Evolutionary conservation across 2,888 invertebrate species (phyloP).

Genomic region (Aleiodes leptofemur): DNA sequence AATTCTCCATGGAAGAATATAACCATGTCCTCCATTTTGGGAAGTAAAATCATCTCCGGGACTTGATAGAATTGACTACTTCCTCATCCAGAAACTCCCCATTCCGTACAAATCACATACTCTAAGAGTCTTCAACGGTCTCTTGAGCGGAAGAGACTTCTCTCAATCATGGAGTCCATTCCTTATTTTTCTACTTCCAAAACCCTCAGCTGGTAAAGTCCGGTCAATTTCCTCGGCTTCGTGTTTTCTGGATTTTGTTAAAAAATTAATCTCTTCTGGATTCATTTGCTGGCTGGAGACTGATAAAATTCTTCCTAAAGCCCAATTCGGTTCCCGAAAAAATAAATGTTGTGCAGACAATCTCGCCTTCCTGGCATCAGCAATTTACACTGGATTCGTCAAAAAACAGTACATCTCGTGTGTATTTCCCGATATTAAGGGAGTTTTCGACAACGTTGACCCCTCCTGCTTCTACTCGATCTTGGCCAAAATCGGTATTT

Average conservation of each 20-base stretch:
- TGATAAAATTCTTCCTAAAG: background rate
- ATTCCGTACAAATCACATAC: too few species aligned
- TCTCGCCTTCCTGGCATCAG: conserved; percentile 27
- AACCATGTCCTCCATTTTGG: background rate
- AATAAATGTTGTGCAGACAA: conserved; percentile 36
- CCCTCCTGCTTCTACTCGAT: conserved; percentile 5
- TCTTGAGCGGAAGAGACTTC: too few species aligned
- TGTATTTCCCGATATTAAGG: conserved; percentile 30
- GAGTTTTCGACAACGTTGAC: conserved; percentile 40
- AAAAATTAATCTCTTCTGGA: conserved; percentile 27
- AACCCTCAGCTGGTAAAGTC: too few species aligned
- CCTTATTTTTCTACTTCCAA: too few species aligned
- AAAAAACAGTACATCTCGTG: conserved; percentile 8
- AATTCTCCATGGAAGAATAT: background rate
- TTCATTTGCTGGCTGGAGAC: conserved; percentile 32
- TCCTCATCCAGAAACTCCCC: too few species aligned
- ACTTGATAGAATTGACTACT: too few species aligned
- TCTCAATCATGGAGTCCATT: too few species aligned
- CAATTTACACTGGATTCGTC: conserved; percentile 30
- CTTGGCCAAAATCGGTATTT: background rate
- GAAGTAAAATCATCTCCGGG: background rate
- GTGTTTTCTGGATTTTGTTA: conserved; percentile 30
- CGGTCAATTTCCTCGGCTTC: conserved; percentile 39
- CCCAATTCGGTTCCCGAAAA: conserved; percentile 39
- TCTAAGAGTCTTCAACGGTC: too few species aligned